phyloP scores from a whole-genome alignment of 1,140 invertebrate genomes.

The Notospermus geniculatus region DNA sequence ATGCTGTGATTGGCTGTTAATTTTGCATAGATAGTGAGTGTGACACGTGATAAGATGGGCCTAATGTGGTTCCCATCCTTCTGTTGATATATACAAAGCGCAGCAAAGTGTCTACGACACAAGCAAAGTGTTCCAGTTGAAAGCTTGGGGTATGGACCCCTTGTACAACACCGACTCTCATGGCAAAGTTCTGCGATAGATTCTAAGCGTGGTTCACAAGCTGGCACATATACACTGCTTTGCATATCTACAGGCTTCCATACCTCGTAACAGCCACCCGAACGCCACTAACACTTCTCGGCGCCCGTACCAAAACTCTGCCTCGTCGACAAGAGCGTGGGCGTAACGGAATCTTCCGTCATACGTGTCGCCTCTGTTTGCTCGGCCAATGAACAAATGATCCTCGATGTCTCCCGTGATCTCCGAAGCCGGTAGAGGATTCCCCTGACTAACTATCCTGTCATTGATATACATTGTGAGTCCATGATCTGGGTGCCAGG shows the following conservation, averaged over 20 bases:
- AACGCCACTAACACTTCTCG: conserved; percentile 47
- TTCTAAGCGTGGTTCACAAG: too few relatives aligned
- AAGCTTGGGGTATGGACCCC: too few relatives aligned
- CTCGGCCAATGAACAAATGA: conserved; percentile 21
- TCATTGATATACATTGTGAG: conserved; percentile 41
- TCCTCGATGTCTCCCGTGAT: not conserved
- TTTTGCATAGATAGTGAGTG: too few relatives aligned
- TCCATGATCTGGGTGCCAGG: conserved; percentile 44
- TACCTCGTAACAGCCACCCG: conserved; percentile 50
- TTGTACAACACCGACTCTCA: too few relatives aligned
- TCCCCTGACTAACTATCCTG: conserved; percentile 20
- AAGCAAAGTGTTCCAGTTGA: too few relatives aligned
- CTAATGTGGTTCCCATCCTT: too few relatives aligned
- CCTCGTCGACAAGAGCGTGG: conserved; percentile 44
- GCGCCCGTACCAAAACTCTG: conserved; percentile 48
- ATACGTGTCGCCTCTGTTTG: conserved; percentile 25
- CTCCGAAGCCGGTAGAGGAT: not conserved
- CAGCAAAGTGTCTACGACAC: too few relatives aligned
- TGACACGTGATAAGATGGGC: too few relatives aligned
- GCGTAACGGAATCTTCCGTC: conserved; percentile 26
- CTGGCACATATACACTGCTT: too few relatives aligned
- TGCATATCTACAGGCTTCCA: conserved; percentile 8
- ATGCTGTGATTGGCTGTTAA: too few relatives aligned
- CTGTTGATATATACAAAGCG: too few relatives aligned
- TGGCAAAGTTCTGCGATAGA: too few relatives aligned